Base-by-base conservation (phyloP, 2,797 vertebrate genomes). In the Valencia hispanica region DNA sequence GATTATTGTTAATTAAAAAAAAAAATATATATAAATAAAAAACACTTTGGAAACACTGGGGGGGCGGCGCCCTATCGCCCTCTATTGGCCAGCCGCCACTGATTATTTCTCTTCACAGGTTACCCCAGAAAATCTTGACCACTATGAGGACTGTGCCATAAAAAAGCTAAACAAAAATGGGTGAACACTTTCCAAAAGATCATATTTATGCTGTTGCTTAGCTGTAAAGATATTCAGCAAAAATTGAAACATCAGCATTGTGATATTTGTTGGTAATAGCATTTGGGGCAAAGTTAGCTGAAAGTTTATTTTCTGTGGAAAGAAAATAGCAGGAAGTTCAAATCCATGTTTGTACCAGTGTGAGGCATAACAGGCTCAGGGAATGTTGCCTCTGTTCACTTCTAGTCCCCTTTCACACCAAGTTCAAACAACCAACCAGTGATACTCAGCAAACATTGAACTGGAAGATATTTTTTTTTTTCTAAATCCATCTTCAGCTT, bases 381-480 rank as follows among this genome's bases (percentile, higher is more conserved):
- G 20, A 61, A 55, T 68, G 55, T 66, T 43, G 65, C 39, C 39
- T 43, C 65, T 20, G 41, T 45, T 53, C 8, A 20, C 7, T 45
- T 47, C 20, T 22, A 48, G 43, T 17, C 20, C 14, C 47, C 9
- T 73, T 25, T 73, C 22, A 53, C 36, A 47, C 27, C 17, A n/a
- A 15, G 36, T 55, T 36, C 68, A 71, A 77, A 71, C 27, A 61
- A 50, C 48, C 34, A 39, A 55, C 53, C 43, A 11, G 41, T 70
- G 32, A 36, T 57, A 9, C 55, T 61, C 41, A 17, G 12, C 27
- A 61, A 59, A 72, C 14, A 18, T 57, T 22, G 9, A 73, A 47
- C 12, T 57, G 25, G 68, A 68, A 27, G 22, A 15, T 4, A 25
- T 22, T 66, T 17, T 32, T 47, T 30, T 1, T 32, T 5, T 25